Evolutionary conservation across 1,140 invertebrate genomes (phyloP), one percentile per base, ranked within the genome.

Genomic region (Brachionus manjavacas): DNA sequence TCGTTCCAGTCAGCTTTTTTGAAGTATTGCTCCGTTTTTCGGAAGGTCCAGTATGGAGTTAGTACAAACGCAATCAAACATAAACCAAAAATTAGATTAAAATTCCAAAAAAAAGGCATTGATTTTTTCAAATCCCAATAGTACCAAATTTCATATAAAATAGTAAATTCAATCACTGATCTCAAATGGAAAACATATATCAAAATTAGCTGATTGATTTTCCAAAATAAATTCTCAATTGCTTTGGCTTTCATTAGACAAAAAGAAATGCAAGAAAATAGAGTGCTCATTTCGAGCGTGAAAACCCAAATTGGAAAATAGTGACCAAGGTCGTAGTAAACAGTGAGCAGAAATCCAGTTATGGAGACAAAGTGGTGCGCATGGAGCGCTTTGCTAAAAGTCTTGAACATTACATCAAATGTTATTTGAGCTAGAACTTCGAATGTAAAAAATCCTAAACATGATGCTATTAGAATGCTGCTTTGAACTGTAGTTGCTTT

Each of bases 41-140:
- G 87, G 85, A 87, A 89, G 1, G 88, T 88, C 88, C 88, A 89
- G 85, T 88, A 89, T 14, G 88, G 88, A 31, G 88, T 89, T 86
- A 89, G 87, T 1, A 88, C 49, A 52, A 89, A 86, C 1, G 86
- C 87, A 2, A 88, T 85, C 2, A 88, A 78, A 7, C 72, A 35
- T 8, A 89, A 85, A 70, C 88, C 87, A 11, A 84, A 78, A 68
- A 88, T 87, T 0, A 88, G 81, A 8, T 85, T 83, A 2, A 86
- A 66, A 64, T 88, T 87, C n/a, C 87, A 84, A 0, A 85, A 28
- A 2, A 81, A 14, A 4, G 87, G 87, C 87, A 88, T 87, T 23
- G 78, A 64, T 3, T 70, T 72, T 84, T 85, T 87, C 28, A 88
- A 86, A 66, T 85, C 80, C 87, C 87, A 89, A 74, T 88, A 84